Percentiles rank a stretch among this genome's conserved stretches.
Conservation (phyloP, 2,113 vertebrate genomes). For the Phoxinus phoxinus region DNA sequence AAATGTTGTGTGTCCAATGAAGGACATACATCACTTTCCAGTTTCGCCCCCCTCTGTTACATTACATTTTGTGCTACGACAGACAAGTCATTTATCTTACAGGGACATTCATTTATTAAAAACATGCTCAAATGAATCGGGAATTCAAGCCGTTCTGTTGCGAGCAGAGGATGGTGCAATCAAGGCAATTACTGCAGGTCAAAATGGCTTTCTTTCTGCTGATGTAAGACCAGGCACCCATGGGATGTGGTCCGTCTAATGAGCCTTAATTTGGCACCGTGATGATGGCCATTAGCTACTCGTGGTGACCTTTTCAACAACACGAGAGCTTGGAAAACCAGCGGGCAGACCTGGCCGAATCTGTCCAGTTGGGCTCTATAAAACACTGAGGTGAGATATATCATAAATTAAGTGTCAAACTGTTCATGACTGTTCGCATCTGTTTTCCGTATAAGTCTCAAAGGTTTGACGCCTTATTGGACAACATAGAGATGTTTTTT, state of each 20-base stretch:
- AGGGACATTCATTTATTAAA: conserved; percentile 32
- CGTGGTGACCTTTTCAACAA: conserved; percentile 52
- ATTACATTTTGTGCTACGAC: conserved; percentile 44
- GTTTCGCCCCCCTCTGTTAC: conserved; percentile 60
- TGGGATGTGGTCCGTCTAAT: conserved; percentile 53
- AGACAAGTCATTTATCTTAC: conserved; percentile 19
- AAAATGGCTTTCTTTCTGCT: conserved; percentile 49
- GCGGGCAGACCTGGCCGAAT: conserved; percentile 1
- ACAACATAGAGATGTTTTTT: not conserved
- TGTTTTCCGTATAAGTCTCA: not conserved
- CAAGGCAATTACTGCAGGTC: conserved; percentile 36
- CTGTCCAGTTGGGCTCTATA: conserved; percentile 18
- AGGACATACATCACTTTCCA: conserved; percentile 77
- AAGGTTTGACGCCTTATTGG: not conserved
- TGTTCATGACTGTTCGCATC: not conserved
- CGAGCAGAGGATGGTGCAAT: conserved; percentile 33
- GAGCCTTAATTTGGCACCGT: conserved; percentile 54
- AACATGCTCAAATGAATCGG: conserved; percentile 18
- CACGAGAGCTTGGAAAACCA: conserved; percentile 20
- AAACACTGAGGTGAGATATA: not conserved
- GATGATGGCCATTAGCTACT: conserved; percentile 57
- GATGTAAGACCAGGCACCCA: conserved; percentile 41
- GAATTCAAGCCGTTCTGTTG: conserved; percentile 8
- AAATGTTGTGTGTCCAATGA: conserved; percentile 85
- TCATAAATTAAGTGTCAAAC: conserved; percentile 14